Base-by-base conservation (phyloP, 2,113 vertebrate genomes). In the Actenoides lindsayi region DNA sequence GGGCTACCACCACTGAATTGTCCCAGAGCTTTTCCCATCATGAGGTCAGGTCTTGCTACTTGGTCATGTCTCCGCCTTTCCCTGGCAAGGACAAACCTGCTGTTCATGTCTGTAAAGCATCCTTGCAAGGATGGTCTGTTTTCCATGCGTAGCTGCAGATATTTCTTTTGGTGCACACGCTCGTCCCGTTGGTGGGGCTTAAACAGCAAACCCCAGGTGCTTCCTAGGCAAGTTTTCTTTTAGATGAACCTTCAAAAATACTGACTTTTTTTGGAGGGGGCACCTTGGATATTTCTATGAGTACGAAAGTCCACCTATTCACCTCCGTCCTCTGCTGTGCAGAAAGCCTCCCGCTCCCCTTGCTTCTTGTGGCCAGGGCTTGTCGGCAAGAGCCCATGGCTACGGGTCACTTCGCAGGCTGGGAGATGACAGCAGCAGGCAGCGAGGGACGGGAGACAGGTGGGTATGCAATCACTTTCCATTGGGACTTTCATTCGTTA, bases 101-200 rank as follows among this genome's bases (percentile, higher is more conserved):
- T 42, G 10, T 5, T 68, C 33, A 30, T 0, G 5, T 48, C 19
- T 41, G 10, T 6, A 2, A 1, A n/a, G 13, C 21, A 7, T 51
- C 65, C 46, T 44, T 4, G 10, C 1, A 2, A 54, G 35, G 9
- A 4, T 2, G 6, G 7, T 12, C 53, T 25, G 19, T 21, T 46
- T 35, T 64, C 48, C 25, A 0, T 2, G 9, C 0, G 0, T 2
- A 7, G 15, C 0, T 27, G 31, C 37, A 67, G 65, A 8, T 2
- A 1, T 25, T 70, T 71, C 51, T 71, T 24, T 21, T 46, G 6
- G 10, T 31, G 33, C n/a, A 6, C 1, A 0, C 5, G 24, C 44
- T 3, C 54, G 21, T 27, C 30, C 21, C 0, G 0, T 6, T 9
- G 30, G 10, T 8, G 41, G 9, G 35, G 17, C 14, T 67, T 39